A percentile compares a stretch with the other conserved stretches of the same genome.
phyloP scores from a whole-genome alignment of 2,797 vertebrate species.

The Kryptopterus vitreolus region DNA sequence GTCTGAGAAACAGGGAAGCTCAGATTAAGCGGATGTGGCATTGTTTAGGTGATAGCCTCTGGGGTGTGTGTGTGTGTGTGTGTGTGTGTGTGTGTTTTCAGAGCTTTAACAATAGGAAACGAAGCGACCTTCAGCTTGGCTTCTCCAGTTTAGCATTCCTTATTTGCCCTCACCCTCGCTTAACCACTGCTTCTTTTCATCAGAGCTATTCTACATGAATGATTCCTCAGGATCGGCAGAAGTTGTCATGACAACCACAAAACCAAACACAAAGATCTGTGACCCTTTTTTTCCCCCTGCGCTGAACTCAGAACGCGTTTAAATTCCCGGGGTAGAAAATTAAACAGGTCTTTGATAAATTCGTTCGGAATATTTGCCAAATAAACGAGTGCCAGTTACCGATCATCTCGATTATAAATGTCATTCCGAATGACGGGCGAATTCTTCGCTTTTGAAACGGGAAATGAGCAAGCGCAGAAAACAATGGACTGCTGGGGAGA shows the following conservation, averaged over 20 bases:
- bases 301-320: conserved; percentile 45
- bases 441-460: conserved; percentile 57
- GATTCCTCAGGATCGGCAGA: conserved; percentile 51
- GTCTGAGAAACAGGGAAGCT: conserved; percentile 60
- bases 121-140: conserved; percentile 53
- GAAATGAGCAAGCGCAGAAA: conserved; percentile 60
- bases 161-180: conserved; percentile 55
- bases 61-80: conserved; percentile 6
- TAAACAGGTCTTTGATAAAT: conserved; percentile 13
- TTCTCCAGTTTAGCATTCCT: conserved; percentile 42
- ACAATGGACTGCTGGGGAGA: conserved; percentile 44
- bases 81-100: conserved; percentile 10
- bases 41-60: conserved; percentile 67
- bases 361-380: conserved; percentile 13
- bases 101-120: conserved; percentile 57
- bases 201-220: conserved; percentile 55
- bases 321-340: conserved; percentile 19
- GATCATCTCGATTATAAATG: conserved; percentile 52
- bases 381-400: conserved; percentile 12
- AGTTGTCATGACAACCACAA: conserved; percentile 62
- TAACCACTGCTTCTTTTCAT: conserved; percentile 54
- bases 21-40: conserved; percentile 64
- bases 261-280: conserved; percentile 53
- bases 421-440: conserved; percentile 3
- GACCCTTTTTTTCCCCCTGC: conserved; percentile 58